These are phyloP conservation scores for Oikopleura vanhoeffeni DNA, from an alignment of 23 tunicate genomes.

Conservation along the genomic window DNA sequence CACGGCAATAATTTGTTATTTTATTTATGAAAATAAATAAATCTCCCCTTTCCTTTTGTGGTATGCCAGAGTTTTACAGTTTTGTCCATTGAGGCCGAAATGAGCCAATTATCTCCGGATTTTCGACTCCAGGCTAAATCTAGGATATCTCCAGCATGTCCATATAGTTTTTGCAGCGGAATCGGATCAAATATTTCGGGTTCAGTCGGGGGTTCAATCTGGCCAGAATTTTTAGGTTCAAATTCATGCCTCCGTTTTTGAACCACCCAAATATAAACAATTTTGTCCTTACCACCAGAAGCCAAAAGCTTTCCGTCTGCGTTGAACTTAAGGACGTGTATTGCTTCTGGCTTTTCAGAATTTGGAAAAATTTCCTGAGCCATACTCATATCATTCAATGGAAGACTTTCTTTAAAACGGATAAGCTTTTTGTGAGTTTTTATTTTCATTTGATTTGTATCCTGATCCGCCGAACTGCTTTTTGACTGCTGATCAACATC, in stretches of 20 bases:
- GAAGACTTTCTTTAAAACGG: background rate
- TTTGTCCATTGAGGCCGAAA: background rate
- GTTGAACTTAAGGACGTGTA: background rate
- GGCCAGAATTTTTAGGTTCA: background rate
- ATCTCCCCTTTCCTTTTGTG: background rate
- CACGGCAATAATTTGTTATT: too few species aligned
- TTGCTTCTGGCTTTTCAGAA: background rate
- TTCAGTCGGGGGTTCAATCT: background rate
- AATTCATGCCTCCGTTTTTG: too few species aligned
- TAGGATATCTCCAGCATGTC: conserved; percentile 80
- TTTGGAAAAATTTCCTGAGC: background rate
- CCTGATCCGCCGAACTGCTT: background rate
- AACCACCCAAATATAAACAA: background rate
- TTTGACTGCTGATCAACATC: background rate
- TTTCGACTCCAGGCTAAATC: conserved; percentile 56
- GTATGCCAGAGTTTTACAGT: background rate
- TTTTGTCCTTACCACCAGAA: background rate
- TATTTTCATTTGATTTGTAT: background rate
- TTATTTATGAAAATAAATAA: too few species aligned
- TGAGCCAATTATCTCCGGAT: background rate
- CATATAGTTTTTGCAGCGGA: conserved; percentile 63
- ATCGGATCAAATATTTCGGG: conserved; percentile 18
- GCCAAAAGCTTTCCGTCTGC: background rate
- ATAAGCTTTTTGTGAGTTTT: background rate
- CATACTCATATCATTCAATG: background rate